Conservation (phyloP, 2,888 invertebrate genomes). For the Caenorhabditis sp. region DNA sequence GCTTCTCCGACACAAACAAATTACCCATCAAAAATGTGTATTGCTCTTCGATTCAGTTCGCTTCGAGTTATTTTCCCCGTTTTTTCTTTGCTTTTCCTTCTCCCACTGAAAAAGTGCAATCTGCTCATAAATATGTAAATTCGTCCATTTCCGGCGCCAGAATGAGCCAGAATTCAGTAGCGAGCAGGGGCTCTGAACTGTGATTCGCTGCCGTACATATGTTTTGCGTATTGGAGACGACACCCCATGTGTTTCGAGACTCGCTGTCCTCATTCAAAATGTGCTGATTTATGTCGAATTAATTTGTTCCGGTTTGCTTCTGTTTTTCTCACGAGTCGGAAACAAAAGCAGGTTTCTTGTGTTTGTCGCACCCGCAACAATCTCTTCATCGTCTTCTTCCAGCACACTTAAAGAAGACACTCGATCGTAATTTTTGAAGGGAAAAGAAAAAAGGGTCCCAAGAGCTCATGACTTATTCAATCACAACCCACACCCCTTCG, state of each 20-base stretch:
- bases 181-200: slow-evolving; percentile 29
- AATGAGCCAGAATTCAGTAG: slow-evolving; percentile 24
- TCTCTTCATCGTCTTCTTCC: not conserved
- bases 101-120: slow-evolving; percentile 29
- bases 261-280: slow-evolving; percentile 36
- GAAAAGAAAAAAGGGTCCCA: slow-evolving; percentile 14
- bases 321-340: slow-evolving; percentile 15
- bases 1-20: not conserved
- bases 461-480: slow-evolving; percentile 50
- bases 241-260: slow-evolving; percentile 50
- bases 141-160: slow-evolving; percentile 35
- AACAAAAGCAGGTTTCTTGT: slow-evolving; percentile 6
- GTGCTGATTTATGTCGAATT: slow-evolving; percentile 56
- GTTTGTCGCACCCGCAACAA: not conserved
- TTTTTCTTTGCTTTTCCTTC: not conserved
- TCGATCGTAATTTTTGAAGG: slow-evolving; percentile 28
- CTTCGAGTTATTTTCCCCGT: not conserved
- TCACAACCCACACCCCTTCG: slow-evolving; percentile 39
- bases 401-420: slow-evolving; percentile 2
- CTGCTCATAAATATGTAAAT: slow-evolving; percentile 53
- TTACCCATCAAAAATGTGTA: not conserved
- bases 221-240: slow-evolving; percentile 37
- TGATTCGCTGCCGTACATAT: slow-evolving; percentile 43
- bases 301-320: slow-evolving; percentile 35
- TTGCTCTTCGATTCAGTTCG: not conserved